Evolutionary conservation across 1,140 invertebrate genomes (phyloP).

Genomic region (Lordiphosa clarofinis): DNA sequence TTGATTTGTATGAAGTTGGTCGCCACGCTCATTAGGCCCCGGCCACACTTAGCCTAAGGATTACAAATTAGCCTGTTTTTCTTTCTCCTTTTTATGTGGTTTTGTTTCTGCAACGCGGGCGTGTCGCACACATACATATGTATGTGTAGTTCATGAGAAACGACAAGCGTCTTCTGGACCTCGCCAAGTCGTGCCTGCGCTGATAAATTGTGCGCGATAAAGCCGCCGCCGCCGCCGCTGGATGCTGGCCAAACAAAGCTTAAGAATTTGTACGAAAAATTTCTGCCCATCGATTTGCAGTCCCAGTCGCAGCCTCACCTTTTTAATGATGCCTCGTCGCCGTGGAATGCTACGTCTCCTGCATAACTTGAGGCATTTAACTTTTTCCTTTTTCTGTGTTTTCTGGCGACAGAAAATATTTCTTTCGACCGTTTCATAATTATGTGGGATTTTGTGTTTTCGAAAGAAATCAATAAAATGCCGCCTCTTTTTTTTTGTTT

Average conservation of each 20-base stretch:
- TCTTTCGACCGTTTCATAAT: conserved; percentile 37
- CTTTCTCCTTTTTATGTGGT: neutral
- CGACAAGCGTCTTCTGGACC: conserved; percentile 13
- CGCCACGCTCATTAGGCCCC: conserved; percentile 56
- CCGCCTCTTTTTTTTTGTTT: conserved; percentile 34
- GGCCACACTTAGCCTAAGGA: conserved; percentile 75
- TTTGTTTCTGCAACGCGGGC: conserved; percentile 43
- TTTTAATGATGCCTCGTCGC: conserved; percentile 13
- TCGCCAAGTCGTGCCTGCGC: conserved; percentile 54
- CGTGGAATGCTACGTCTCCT: conserved; percentile 44
- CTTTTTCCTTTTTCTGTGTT: conserved; percentile 28
- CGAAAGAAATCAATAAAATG: conserved; percentile 66
- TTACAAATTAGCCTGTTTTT: conserved; percentile 76
- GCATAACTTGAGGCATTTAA: conserved; percentile 70
- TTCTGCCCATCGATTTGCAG: conserved; percentile 70
- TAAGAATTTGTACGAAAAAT: conserved; percentile 75
- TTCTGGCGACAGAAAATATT: conserved; percentile 51
- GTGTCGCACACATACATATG: conserved; percentile 55
- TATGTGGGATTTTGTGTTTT: conserved; percentile 46
- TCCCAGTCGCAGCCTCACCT: conserved; percentile 70
- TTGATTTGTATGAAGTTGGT: conserved; percentile 48
- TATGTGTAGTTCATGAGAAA: conserved; percentile 59
- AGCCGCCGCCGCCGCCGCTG: conserved; percentile 39
- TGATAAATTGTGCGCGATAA: conserved; percentile 78
- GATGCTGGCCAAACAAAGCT: conserved; percentile 61